Evolutionary conservation across 2,113 vertebrate genomes (phyloP).

Genomic region (Butorides virescens): DNA sequence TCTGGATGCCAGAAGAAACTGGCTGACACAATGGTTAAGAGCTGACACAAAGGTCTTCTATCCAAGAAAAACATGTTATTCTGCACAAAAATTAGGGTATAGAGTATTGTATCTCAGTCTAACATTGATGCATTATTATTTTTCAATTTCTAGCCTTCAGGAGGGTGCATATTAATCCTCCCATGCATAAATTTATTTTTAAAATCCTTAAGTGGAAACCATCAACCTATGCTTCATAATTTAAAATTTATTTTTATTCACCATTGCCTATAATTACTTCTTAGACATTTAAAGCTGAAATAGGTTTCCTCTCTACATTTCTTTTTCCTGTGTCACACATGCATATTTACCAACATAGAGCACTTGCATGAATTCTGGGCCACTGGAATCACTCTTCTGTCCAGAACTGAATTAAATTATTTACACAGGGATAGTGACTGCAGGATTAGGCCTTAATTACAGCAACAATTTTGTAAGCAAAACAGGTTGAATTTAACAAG

Average conservation of each 20-base stretch:
- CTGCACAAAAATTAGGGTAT: neutral
- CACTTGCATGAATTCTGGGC: neutral
- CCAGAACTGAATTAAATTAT: neutral
- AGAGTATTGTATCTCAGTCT: neutral
- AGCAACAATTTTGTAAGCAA: neutral
- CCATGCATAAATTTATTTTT: constrained; percentile 20
- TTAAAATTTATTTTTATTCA: neutral
- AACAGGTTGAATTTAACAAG: neutral
- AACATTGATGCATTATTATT: neutral
- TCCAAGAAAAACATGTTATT: constrained; percentile 50
- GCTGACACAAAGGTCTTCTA: constrained; percentile 13
- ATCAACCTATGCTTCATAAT: neutral
- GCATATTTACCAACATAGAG: neutral
- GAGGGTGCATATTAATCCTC: neutral
- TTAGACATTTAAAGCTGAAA: constrained; percentile 1
- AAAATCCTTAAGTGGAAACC: neutral
- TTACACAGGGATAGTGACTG: neutral
- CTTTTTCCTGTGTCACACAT: neutral
- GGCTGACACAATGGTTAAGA: constrained; percentile 37
- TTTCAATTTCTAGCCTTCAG: constrained; percentile 17
- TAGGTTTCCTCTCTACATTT: neutral
- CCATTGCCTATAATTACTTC: neutral
- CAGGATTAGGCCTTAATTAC: neutral
- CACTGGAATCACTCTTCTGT: neutral
- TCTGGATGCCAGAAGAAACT: constrained; percentile 62